These are phyloP conservation scores for Rhynchonema sp. DNA, from an alignment of 2,888 invertebrate species.

Conservation along the genomic window DNA sequence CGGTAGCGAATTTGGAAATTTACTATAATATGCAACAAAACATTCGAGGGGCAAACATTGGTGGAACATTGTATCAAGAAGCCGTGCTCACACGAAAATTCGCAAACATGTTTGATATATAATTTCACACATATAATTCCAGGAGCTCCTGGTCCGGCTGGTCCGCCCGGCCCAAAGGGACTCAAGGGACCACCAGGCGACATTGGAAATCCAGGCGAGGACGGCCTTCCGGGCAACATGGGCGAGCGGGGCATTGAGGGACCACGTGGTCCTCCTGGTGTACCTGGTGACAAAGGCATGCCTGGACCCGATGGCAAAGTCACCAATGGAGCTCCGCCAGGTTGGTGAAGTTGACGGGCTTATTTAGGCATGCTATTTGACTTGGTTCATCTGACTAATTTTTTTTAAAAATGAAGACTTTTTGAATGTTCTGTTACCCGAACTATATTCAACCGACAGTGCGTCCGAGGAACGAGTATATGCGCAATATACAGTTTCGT, in stretches of 20 bases:
- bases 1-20: too few species aligned
- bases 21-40: too few species aligned
- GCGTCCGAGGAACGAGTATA: too few species aligned
- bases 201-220: constrained; percentile 15
- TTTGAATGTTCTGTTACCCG: too few species aligned
- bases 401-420: too few species aligned
- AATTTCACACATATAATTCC: background rate
- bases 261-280: constrained; percentile 20
- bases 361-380: too few species aligned
- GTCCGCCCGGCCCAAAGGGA: constrained; percentile 23
- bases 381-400: too few species aligned
- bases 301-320: constrained; percentile 16
- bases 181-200: constrained; percentile 19
- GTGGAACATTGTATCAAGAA: too few species aligned
- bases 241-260: constrained; percentile 19
- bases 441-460: too few species aligned
- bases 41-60: too few species aligned
- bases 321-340: constrained; percentile 17
- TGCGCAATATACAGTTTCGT: too few species aligned
- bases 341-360: background rate
- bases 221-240: constrained; percentile 12
- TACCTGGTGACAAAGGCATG: constrained; percentile 13
- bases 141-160: constrained; percentile 10
- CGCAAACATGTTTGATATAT: constrained; percentile 2
- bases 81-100: too few species aligned